Conservation (phyloP, 2,113 vertebrate species). For the Nycticorax nycticorax region DNA sequence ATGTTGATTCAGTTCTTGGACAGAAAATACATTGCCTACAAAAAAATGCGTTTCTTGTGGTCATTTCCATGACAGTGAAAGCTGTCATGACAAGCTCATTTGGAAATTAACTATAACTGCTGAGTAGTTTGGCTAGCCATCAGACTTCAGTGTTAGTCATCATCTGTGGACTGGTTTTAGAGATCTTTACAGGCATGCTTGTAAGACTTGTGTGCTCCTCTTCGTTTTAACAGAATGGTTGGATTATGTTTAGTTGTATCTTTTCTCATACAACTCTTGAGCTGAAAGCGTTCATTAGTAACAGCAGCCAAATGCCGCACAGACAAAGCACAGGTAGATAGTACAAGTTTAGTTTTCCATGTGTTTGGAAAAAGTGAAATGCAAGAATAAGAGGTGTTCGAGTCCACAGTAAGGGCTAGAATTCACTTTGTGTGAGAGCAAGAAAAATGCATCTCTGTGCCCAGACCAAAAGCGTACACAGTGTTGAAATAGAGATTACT, state of each 20-base stretch:
- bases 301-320: neutral
- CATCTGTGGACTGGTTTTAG: neutral
- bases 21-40: neutral
- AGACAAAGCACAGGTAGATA: neutral
- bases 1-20: constrained; percentile 12
- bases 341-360: neutral
- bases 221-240: neutral
- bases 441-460: neutral
- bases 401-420: neutral
- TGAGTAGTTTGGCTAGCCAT: neutral
- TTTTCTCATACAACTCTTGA: neutral
- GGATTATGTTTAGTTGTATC: neutral
- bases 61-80: constrained; percentile 1
- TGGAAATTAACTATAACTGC: neutral
- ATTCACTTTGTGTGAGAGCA: neutral
- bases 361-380: neutral
- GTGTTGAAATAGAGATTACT: neutral
- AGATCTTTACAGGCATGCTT: neutral
- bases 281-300: neutral
- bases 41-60: neutral
- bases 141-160: constrained; percentile 14
- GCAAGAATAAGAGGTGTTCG: neutral
- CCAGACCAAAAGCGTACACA: neutral
- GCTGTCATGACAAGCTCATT: neutral
- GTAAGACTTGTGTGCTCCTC: neutral